These are phyloP conservation scores for Tiphia femorata DNA, from an alignment of 2,888 invertebrate species.

Conservation along the genomic window DNA sequence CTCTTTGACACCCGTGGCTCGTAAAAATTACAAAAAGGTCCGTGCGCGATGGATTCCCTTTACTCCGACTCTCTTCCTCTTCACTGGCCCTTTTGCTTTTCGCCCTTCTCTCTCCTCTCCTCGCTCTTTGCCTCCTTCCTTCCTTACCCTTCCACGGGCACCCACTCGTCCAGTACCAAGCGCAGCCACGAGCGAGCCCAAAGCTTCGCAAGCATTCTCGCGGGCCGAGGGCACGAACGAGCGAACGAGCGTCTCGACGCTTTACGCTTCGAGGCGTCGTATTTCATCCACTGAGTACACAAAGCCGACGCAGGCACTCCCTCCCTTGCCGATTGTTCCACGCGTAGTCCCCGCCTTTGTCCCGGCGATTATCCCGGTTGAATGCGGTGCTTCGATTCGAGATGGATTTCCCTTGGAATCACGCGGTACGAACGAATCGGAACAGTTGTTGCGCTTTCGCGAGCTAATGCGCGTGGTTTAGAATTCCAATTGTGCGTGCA, in stretches of 20 bases:
- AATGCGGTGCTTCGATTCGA: no score
- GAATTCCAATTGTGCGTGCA: no score
- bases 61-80: neutral
- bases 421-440: no score
- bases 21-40: neutral
- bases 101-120: neutral
- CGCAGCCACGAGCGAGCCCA: no score
- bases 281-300: conserved; percentile 6
- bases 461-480: no score
- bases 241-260: neutral
- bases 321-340: neutral
- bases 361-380: no score
- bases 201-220: neutral
- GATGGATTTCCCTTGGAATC: no score
- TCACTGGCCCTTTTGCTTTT: neutral
- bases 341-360: no score
- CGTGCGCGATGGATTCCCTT: neutral
- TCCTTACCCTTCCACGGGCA: no score
- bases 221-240: neutral
- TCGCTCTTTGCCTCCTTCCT: no score
- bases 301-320: neutral
- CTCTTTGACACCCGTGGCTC: conserved; percentile 3
- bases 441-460: no score
- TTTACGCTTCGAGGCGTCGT: neutral
- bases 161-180: neutral